phyloP scores from a whole-genome alignment of 2,888 invertebrate species.

The Rugalucina vietnamica region DNA sequence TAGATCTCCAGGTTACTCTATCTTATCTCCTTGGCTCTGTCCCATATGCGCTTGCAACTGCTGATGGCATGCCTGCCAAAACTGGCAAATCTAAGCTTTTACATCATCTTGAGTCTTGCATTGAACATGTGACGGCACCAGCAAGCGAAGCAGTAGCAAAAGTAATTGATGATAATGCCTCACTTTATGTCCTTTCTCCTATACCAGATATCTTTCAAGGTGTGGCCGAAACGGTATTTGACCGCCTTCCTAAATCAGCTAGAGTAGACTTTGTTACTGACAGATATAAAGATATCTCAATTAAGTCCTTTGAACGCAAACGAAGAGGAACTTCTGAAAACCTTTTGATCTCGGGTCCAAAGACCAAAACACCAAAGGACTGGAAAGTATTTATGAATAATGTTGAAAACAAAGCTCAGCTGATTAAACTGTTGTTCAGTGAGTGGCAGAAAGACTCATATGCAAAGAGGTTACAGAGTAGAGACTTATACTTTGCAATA shows the following conservation, averaged over 20 bases:
- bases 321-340: neutral
- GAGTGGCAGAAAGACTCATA: constrained; percentile 28
- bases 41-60: constrained; percentile 17
- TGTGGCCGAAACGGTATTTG: constrained; percentile 5
- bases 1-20: neutral
- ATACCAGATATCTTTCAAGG: neutral
- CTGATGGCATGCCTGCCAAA: constrained; percentile 23
- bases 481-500: neutral
- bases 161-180: constrained; percentile 9
- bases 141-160: neutral
- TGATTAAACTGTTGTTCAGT: constrained; percentile 13
- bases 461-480: neutral
- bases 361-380: constrained; percentile 16
- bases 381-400: constrained; percentile 24
- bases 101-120: neutral
- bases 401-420: constrained; percentile 20
- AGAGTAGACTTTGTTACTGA: constrained; percentile 14
- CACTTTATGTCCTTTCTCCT: neutral
- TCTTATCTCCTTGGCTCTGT: neutral
- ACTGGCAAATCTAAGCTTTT: constrained; percentile 25
- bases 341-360: constrained; percentile 2
- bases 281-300: neutral
- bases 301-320: neutral
- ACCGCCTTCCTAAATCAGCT: neutral
- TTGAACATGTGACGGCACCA: neutral